Conservation (phyloP, 2,113 vertebrate genomes). For the Holacanthus passer region DNA sequence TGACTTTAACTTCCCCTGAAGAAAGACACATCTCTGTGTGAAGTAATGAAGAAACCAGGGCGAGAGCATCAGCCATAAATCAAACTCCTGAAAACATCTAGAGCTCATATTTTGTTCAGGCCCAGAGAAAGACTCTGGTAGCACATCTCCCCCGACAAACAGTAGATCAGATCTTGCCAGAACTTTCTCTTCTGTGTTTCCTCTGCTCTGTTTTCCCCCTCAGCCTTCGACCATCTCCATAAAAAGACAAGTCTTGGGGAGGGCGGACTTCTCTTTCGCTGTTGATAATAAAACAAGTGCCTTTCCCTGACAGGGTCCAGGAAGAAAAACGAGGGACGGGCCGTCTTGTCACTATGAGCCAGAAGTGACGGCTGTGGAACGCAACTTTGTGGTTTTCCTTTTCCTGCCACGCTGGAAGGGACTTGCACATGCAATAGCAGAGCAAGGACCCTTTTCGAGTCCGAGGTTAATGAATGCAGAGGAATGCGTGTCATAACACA, state of each 20-base stretch:
- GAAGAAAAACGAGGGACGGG: slow-evolving; percentile 46
- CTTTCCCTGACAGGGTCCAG: slow-evolving; percentile 51
- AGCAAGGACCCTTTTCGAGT: not conserved
- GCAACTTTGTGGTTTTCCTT: not conserved
- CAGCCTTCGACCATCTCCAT: slow-evolving; percentile 69
- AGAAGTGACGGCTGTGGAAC: slow-evolving; percentile 54
- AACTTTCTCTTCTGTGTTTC: slow-evolving; percentile 60
- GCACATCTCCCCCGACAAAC: slow-evolving; percentile 45
- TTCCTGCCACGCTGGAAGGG: not conserved
- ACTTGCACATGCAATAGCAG: not conserved
- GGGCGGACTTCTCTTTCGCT: slow-evolving; percentile 64
- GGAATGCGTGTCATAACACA: slow-evolving; percentile 6
- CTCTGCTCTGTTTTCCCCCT: slow-evolving; percentile 21
- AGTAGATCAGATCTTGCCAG: slow-evolving; percentile 53
- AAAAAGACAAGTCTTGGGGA: slow-evolving; percentile 78
- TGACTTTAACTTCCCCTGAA: not conserved
- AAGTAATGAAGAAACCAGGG: slow-evolving; percentile 27
- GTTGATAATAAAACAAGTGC: slow-evolving; percentile 79
- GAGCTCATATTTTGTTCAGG: slow-evolving; percentile 39
- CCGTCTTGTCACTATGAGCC: slow-evolving; percentile 61
- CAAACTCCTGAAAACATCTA: slow-evolving; percentile 45
- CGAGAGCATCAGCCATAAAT: slow-evolving; percentile 42
- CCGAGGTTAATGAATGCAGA: slow-evolving; percentile 9
- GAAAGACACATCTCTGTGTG: slow-evolving; percentile 38
- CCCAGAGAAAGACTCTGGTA: slow-evolving; percentile 20